A percentile compares a stretch with the other conserved stretches of the same genome.
Evolutionary conservation across 30 jellyfish, hydroid and myxozoan genomes (phyloP).

Genomic region (Turritopsis rubra): DNA sequence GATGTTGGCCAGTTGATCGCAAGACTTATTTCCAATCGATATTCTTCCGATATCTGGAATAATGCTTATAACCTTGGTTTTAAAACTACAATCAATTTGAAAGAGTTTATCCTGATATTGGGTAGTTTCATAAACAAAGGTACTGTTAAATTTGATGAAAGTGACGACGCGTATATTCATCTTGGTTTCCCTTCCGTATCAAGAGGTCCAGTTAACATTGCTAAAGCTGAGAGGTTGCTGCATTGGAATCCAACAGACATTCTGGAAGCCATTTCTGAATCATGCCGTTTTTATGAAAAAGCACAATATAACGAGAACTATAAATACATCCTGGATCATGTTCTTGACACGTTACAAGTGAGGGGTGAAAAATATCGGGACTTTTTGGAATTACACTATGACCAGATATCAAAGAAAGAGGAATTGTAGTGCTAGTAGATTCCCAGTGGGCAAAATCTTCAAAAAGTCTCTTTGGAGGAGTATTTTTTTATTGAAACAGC

Average conservation of each 20-base stretch:
- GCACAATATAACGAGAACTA: conserved; percentile 27
- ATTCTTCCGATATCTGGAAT: neutral
- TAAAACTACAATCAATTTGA: conserved; percentile 23
- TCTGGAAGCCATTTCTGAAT: conserved; percentile 24
- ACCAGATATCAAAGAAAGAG: neutral
- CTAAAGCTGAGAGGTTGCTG: conserved; percentile 11
- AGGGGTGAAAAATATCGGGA: conserved; percentile 13
- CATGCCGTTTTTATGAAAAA: conserved; percentile 29
- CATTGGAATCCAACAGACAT: conserved; percentile 42
- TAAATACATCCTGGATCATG: conserved; percentile 24
- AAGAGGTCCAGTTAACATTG: conserved; percentile 36
- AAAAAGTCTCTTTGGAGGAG: no score
- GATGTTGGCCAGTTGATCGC: conserved; percentile 26
- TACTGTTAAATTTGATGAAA: conserved; percentile 14
- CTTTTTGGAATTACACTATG: conserved; percentile 12
- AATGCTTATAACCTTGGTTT: conserved; percentile 33
- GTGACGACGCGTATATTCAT: neutral
- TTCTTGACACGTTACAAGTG: conserved; percentile 16
- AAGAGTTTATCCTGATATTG: neutral
- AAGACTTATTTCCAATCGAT: neutral
- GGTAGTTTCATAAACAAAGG: conserved; percentile 16
- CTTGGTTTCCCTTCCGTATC: conserved; percentile 40
- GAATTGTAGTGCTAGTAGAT: neutral
- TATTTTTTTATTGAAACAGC: no score
- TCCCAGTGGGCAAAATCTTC: no score